These are phyloP conservation scores for Crotophaga sulcirostris DNA, from an alignment of 2,113 vertebrate species.

Conservation along the genomic window DNA sequence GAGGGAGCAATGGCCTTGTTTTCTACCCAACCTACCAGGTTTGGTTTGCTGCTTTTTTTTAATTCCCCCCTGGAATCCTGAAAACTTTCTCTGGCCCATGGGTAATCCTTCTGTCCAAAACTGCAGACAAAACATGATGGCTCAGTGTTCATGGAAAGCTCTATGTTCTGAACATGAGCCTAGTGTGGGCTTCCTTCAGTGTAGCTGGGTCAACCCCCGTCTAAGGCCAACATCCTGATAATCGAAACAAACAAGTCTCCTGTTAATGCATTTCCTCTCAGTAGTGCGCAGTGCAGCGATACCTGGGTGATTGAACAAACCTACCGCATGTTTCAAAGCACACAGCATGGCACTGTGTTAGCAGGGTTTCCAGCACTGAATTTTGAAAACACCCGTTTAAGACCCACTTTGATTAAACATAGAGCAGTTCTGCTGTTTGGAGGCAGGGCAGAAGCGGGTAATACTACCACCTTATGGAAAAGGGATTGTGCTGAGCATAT, in stretches of 20 bases:
- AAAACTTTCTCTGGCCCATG: background rate
- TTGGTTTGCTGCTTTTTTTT: background rate
- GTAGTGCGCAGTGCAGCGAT: background rate
- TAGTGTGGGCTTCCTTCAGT: background rate
- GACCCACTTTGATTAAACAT: background rate
- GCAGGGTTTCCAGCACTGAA: background rate
- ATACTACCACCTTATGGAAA: background rate
- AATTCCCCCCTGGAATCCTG: background rate
- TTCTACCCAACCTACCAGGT: background rate
- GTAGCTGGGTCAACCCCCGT: rapidly evolving
- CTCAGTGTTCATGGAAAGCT: background rate
- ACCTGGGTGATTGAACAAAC: background rate
- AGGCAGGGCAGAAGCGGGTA: background rate
- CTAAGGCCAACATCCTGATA: background rate
- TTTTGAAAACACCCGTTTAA: background rate
- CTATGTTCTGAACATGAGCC: background rate
- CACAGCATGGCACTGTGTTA: background rate
- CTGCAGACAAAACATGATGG: background rate
- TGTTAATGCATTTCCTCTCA: background rate
- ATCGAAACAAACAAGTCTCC: background rate
- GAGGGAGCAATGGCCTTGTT: background rate
- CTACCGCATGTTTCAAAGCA: rapidly evolving
- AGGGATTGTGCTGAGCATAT: background rate
- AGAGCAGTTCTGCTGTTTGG: background rate
- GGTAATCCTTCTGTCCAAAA: background rate